phyloP scores from a whole-genome alignment of 2,888 invertebrate genomes.

The Melanargia galathea region DNA sequence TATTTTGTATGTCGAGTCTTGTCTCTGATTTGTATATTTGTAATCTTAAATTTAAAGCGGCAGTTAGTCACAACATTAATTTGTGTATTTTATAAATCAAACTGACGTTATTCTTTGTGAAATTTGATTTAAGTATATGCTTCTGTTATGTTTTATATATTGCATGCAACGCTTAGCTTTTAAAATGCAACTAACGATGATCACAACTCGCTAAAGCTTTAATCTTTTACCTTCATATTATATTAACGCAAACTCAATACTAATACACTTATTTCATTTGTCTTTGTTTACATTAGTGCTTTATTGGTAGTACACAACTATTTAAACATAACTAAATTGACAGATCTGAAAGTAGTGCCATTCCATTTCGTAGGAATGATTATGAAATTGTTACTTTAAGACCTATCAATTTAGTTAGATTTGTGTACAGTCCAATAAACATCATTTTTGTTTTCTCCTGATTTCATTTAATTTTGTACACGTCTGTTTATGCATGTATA shows the following conservation, averaged over 20 bases:
- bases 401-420: neutral
- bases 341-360: neutral
- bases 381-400: neutral
- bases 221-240: slow-evolving; percentile 23
- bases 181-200: slow-evolving; percentile 37
- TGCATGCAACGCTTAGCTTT: slow-evolving; percentile 47
- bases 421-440: neutral
- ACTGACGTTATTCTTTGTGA: slow-evolving; percentile 41
- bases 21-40: slow-evolving; percentile 70
- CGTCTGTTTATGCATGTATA: slow-evolving; percentile 58
- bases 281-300: neutral
- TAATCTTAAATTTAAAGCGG: slow-evolving; percentile 19
- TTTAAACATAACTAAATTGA: neutral
- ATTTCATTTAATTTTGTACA: slow-evolving; percentile 80
- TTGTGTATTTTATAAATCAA: slow-evolving; percentile 36
- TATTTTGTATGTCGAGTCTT: slow-evolving; percentile 59
- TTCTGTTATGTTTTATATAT: slow-evolving; percentile 45
- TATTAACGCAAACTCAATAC: neutral
- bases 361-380: neutral
- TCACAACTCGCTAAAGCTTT: slow-evolving; percentile 33
- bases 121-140: slow-evolving; percentile 28
- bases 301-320: neutral
- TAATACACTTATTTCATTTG: slow-evolving; percentile 10
- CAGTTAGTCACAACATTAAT: slow-evolving; percentile 25
- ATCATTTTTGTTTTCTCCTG: slow-evolving; percentile 65